Base-by-base conservation (phyloP, 1,140 invertebrate genomes). In the Grapholita molesta region DNA sequence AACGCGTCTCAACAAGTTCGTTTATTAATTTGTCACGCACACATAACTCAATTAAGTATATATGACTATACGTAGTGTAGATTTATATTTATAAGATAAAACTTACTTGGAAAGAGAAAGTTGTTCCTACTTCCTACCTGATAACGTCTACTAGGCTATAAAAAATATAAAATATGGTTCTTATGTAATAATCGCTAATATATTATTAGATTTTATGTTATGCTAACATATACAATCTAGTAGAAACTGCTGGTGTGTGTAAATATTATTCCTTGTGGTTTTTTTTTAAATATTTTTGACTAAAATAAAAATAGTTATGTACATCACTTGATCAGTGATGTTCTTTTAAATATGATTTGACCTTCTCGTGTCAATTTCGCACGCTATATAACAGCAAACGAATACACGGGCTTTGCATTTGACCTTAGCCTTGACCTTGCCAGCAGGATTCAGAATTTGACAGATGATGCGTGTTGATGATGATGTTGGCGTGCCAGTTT, bases 351-450 rank as follows among this genome's bases (percentile, higher is more conserved):
- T 28, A 32, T 30, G 18, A 48, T 48, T 48, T 48, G 55, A 61
- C 55, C 55, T 61, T 30, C 12, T 30, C 55, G 12, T 30, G 24
- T 61, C 55, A 25, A 61, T 61, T 61, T 61, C 28, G 55, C 55
- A 61, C 55, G 55, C 55, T 61, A n/a, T n/a, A n/a, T n/a, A 61
- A 61, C 55, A 30, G 25, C 25, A 30, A 61, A 32, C 55, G 55
- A n/a, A 61, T 25, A 30, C 25, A 18, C 25, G 25, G 55, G 25
- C 55, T 15, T 12, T 15, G 24, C 12, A 6, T n/a, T 30, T 25
- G n/a, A 32, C 55, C 55, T 52, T 18, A 15, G n/a, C 42, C 42
- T 61, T 61, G 55, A 61, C 55, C 55, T 61, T 61, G 55, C 21
- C 24, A 61, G 25, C 24, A 30, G 24, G 25, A 30, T 61, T 61